Conservation (phyloP, 2,888 invertebrate species). For the Ophonus ardosiacus region DNA sequence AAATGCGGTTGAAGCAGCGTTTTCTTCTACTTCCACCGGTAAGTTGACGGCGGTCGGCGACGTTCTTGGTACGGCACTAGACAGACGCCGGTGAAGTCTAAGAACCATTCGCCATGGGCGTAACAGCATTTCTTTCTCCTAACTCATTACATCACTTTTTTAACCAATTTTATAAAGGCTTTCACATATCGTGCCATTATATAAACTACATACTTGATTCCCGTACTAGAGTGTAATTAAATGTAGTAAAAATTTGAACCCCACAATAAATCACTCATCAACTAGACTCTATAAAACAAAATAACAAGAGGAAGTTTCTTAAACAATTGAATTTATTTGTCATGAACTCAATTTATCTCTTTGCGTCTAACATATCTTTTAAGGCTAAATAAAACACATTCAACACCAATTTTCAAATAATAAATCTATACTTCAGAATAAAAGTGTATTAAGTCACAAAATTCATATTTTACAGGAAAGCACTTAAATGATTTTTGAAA, state of each 20-base stretch:
- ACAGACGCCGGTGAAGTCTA: constrained; percentile 36
- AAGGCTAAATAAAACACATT: background rate
- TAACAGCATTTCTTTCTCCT: background rate
- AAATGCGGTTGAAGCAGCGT: constrained; percentile 20
- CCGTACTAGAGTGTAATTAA: background rate
- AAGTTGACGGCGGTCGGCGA: constrained; percentile 1
- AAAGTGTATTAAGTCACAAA: too few species aligned
- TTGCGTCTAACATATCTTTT: background rate
- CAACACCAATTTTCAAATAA: background rate
- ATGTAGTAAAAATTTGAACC: background rate
- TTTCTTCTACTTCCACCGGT: constrained; percentile 10
- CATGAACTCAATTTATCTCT: background rate
- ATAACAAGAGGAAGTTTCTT: background rate
- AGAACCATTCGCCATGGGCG: constrained; percentile 5
- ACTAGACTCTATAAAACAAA: background rate
- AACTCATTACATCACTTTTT: background rate
- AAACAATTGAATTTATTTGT: background rate
- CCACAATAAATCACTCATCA: background rate
- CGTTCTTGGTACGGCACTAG: constrained; percentile 21
- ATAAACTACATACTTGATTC: background rate
- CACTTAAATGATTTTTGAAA: too few species aligned
- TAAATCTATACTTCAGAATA: too few species aligned
- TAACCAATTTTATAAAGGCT: background rate
- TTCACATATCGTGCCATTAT: background rate
- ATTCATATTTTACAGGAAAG: too few species aligned